Evolutionary conservation across 2,113 vertebrate genomes (phyloP), one percentile per base, ranked within the genome.

Genomic region (Trogon melanurus): DNA sequence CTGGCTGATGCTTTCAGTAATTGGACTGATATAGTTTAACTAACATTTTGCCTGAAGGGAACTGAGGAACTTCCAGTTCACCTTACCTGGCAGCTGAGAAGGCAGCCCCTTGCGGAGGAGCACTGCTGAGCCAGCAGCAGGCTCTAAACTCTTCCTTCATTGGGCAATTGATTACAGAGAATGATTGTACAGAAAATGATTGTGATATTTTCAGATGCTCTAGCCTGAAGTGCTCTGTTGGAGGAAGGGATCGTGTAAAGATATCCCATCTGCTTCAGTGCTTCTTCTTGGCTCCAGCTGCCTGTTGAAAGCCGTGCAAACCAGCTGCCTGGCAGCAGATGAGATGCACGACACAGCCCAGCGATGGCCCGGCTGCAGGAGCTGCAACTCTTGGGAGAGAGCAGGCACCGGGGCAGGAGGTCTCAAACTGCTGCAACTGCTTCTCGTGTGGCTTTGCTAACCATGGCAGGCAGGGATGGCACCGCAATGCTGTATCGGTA

Each of bases 391-490:
- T 53, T 51, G 72, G 72, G 58, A 60, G 17, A 41, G 25, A 58
- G 32, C 16, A 36, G 64, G 57, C 18, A 29, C 65, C 38, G 16
- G 51, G 58, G 25, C 71, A 36, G 22, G 62, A 29, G 17, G 57
- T 30, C 65, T 58, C 47, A 71, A 65, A 47, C 36, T 0, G 1
- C 51, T 34, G 45, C 45, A 47, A 14, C 38, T 58, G 18, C 25
- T 58, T 29, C n/a, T 64, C 29, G 23, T 41, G 27, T 64, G 62
- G n/a, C 51, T 34, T 73, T 29, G 56, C 6, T 50, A 50, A 67
- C 54, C 48, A 21, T 0, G 1, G 11, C 36, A 6, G 22, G 32
- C 3, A 4, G 64, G 22, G 12, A 9, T 30, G 50, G 10, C 29
- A 20, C 22, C 15, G 22, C 41, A 58, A 20, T 4, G 26, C 41